phyloP scores from a whole-genome alignment of 2,113 vertebrate species.

The Alethe castanea region DNA sequence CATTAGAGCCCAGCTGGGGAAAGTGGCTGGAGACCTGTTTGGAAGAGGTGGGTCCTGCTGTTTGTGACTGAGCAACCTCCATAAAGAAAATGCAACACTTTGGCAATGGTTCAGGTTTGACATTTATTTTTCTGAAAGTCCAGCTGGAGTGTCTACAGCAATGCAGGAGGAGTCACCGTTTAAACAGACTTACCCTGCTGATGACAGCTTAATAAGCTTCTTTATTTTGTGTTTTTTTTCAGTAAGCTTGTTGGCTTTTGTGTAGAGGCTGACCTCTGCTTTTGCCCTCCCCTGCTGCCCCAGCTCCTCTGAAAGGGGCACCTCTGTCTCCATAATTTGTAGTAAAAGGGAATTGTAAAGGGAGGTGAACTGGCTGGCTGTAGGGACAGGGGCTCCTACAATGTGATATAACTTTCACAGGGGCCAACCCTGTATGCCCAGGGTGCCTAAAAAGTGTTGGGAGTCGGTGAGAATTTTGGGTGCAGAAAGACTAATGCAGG shows the following conservation, averaged over 20 bases:
- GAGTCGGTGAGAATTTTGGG: not conserved
- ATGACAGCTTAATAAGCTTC: conserved; percentile 67
- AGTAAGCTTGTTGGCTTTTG: conserved; percentile 66
- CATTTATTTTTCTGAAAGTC: not conserved
- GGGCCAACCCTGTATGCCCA: not conserved
- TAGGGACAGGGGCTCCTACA: not conserved
- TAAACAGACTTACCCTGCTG: conserved; percentile 39
- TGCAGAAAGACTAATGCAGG: not conserved
- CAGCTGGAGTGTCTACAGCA: not conserved
- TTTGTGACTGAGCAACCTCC: not conserved
- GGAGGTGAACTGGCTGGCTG: not conserved
- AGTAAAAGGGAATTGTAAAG: conserved; percentile 28
- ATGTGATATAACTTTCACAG: not conserved
- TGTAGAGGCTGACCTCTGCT: conserved; percentile 64
- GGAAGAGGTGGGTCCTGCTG: not conserved
- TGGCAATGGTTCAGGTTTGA: not conserved
- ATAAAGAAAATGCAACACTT: not conserved
- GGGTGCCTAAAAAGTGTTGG: accelerated
- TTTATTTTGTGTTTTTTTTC: conserved; percentile 70
- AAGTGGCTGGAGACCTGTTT: not conserved
- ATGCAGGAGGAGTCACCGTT: not conserved
- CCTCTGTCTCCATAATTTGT: conserved; percentile 54
- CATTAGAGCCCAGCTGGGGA: not conserved
- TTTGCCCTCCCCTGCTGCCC: not conserved
- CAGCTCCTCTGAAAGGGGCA: conserved; percentile 31